Evolutionary conservation across 1,140 invertebrate species (phyloP), one percentile per base, ranked within the genome.

Genomic region (Aphaenogaster rudis): DNA sequence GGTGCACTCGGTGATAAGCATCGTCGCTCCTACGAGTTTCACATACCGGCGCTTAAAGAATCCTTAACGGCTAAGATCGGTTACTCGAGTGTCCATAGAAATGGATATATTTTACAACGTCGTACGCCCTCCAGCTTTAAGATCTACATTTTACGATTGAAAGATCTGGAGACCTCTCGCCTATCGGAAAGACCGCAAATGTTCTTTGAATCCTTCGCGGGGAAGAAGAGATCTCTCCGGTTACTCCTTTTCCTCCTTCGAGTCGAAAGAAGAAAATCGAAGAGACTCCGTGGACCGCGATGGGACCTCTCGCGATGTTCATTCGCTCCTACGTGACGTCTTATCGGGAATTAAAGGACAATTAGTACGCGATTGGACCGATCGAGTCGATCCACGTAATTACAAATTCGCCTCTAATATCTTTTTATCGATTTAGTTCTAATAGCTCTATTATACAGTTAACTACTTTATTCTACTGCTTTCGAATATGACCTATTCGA

Each of bases 151-250:
- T 74, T 85, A 63, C 11, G 39, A 63, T 45, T 77, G 61, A n/a
- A 78, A 52, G 42, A 72, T 77, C 74, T 86, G 63, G 17, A 79
- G 66, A 76, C 17, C 80, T 13, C 54, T 77, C 54, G 72, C 78
- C 76, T 89, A 78, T 86, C 88, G 63, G 63, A 54, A 71, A 78
- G 15, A 81, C 39, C 63, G 80, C 39, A 36, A 71, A 54, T 39
- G 42, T 54, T 28, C 28, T 39, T 50, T 6, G 17, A 36, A 3
- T 48, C 0, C 42, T 61, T 64, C 17, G 5, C 9, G 8, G 13
- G 9, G 17, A 63, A 74, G 21, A 15, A 36, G 15, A 72, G n/a
- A 59, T 82, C 45, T 76, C 57, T 39, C 17, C 17, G 4, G 2
- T 36, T 57, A 4, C 54, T 81, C 9, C 4, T 69, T 69, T 69